Percentiles rank a stretch among this genome's conserved stretches.
phyloP scores from a whole-genome alignment of 2,888 invertebrate species.

The Tenthredo mesomela region DNA sequence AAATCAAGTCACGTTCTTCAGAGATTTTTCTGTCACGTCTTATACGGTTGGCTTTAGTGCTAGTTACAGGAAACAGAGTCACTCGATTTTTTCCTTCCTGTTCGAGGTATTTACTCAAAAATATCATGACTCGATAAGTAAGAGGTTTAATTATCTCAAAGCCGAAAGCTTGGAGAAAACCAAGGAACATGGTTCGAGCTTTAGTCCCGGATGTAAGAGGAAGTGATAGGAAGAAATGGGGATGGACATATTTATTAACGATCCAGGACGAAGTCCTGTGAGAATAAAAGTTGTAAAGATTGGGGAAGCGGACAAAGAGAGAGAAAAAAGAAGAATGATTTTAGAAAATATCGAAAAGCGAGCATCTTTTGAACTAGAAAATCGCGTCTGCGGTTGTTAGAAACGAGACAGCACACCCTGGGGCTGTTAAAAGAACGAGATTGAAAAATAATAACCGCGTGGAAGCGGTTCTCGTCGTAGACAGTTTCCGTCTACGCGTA shows the following conservation, averaged over 20 bases:
- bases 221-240: background rate
- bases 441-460: slow-evolving; percentile 63
- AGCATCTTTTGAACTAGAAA: background rate
- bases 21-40: slow-evolving; percentile 50
- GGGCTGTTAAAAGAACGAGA: slow-evolving; percentile 56
- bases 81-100: background rate
- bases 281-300: background rate
- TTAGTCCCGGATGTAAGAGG: background rate
- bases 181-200: background rate
- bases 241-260: background rate
- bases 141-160: background rate
- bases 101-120: background rate
- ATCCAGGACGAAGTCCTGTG: background rate
- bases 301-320: background rate
- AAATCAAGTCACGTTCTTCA: slow-evolving; percentile 47
- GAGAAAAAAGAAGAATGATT: background rate
- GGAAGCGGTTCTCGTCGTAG: slow-evolving; percentile 12
- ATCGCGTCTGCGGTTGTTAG: background rate
- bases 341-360: background rate
- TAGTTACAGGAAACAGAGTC: slow-evolving; percentile 29
- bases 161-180: too few relatives aligned
- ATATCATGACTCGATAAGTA: background rate
- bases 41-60: slow-evolving; percentile 33
- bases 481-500: background rate
- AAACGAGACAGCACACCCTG: background rate